These are phyloP conservation scores for Coelopa pilipes DNA, from an alignment of 2,888 invertebrate species.

Conservation along the genomic window DNA sequence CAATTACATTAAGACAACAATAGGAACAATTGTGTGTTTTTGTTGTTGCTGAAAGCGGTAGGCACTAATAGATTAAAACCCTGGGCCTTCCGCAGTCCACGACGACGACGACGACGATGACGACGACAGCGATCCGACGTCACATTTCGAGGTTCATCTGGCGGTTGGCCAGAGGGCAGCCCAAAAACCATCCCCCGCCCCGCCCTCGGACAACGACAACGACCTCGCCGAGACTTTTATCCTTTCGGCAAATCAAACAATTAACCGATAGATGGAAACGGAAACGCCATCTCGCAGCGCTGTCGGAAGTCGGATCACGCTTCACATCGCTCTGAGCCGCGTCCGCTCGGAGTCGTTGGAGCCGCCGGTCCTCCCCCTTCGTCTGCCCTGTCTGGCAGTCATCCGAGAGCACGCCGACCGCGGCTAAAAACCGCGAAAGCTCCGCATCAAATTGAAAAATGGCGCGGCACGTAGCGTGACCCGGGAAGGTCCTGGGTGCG, in stretches of 20 bases:
- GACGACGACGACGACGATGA: too few relatives aligned
- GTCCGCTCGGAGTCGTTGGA: too few relatives aligned
- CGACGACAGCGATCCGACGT: too few relatives aligned
- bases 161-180: too few relatives aligned
- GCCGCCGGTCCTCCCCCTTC: too few relatives aligned
- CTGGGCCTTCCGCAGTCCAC: neutral
- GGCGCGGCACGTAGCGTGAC: constrained; percentile 7
- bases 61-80: neutral
- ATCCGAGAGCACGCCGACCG: neutral
- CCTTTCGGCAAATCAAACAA: neutral
- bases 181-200: neutral
- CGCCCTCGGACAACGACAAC: neutral
- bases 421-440: constrained; percentile 24
- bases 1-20: constrained; percentile 14
- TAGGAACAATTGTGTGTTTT: neutral
- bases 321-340: too few relatives aligned
- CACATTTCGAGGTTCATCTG: too few relatives aligned
- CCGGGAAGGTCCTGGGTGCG: neutral
- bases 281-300: too few relatives aligned
- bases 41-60: neutral
- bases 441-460: constrained; percentile 10
- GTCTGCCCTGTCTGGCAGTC: neutral
- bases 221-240: neutral
- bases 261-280: neutral
- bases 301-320: too few relatives aligned